Evolutionary conservation across 2,113 vertebrate genomes (phyloP).

Genomic region (Pachycephala philippinensis): DNA sequence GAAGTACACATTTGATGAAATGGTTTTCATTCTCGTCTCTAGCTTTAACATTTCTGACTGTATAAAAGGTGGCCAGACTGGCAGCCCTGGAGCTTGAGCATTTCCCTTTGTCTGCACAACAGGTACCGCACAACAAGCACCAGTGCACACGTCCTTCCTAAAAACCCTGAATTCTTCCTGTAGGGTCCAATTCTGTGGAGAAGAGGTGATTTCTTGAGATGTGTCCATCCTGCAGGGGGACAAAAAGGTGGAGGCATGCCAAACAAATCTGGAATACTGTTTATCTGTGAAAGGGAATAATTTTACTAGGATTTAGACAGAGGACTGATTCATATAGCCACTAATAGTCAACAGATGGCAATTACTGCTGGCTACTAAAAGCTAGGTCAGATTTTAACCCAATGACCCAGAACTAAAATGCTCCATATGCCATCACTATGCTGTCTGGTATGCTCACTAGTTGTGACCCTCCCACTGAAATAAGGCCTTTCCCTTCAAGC

Average conservation of each 20-base stretch:
- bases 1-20: background rate
- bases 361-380: conserved; percentile 20
- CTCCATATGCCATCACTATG: conserved; percentile 19
- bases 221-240: background rate
- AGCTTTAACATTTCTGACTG: background rate
- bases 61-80: background rate
- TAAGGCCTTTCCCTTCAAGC: background rate
- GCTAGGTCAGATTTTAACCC: conserved; percentile 1
- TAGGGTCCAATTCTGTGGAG: background rate
- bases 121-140: background rate
- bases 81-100: background rate
- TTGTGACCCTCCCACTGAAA: background rate
- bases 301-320: background rate
- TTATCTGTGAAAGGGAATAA: background rate
- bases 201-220: background rate
- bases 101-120: background rate
- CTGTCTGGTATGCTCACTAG: background rate
- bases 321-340: background rate
- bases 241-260: background rate
- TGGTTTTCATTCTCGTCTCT: background rate
- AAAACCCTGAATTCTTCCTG: background rate
- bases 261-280: background rate
- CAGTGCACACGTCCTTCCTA: background rate
- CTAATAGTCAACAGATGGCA: conserved; percentile 48
- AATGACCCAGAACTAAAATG: conserved; percentile 39